Conservation (phyloP, 2,888 invertebrate species). For the Craniophora ligustri region DNA sequence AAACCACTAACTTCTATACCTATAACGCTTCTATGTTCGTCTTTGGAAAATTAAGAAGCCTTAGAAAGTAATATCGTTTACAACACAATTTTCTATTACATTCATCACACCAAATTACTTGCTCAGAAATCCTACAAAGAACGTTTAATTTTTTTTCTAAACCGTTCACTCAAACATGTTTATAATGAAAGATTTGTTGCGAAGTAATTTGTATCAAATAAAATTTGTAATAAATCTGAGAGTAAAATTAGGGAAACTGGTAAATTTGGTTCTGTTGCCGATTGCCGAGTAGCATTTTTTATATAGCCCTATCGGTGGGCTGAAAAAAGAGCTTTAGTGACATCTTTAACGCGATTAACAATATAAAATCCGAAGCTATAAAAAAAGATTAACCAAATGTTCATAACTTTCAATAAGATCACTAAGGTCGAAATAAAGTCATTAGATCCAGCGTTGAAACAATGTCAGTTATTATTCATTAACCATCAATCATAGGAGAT, state of each 20-base stretch:
- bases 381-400: no score
- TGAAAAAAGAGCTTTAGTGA: no score
- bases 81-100: background rate
- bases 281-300: no score
- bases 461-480: background rate
- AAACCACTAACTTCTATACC: constrained; percentile 2
- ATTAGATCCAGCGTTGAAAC: background rate
- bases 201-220: no score
- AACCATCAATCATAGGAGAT: no score
- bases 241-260: no score
- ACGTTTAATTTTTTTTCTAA: background rate
- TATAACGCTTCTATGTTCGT: constrained; percentile 7
- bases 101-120: background rate
- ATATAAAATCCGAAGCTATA: no score
- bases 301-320: no score
- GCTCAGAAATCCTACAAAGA: background rate
- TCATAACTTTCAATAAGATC: background rate
- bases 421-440: background rate
- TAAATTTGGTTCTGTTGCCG: no score
- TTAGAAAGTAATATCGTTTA: constrained; percentile 15
- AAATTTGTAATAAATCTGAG: no score
- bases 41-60: constrained; percentile 14
- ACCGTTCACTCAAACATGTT: background rate
- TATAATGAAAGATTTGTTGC: background rate
- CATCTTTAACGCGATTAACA: no score